phyloP scores from a whole-genome alignment of 1,140 invertebrate genomes.

The Thaumatotibia leucotreta region DNA sequence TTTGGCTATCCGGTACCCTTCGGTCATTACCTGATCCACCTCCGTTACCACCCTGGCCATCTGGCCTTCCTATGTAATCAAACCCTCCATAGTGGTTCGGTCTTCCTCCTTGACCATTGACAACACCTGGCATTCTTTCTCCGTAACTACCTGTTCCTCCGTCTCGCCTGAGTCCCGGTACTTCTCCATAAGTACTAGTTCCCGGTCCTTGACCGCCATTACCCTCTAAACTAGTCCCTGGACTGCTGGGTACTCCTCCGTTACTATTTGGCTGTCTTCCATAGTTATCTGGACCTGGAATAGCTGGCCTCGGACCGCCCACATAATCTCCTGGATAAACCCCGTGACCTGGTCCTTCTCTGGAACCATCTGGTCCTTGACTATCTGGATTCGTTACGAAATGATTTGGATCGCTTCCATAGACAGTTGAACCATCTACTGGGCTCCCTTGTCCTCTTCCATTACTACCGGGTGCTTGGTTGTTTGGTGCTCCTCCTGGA shows the following conservation, averaged over 20 bases:
- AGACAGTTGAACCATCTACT: not conserved
- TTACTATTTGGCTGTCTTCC: not conserved
- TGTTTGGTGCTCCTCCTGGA: not conserved
- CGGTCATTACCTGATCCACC: conserved; percentile 16
- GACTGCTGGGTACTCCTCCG: not conserved
- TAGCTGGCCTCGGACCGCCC: not conserved
- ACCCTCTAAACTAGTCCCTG: not conserved
- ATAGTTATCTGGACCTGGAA: too few species aligned
- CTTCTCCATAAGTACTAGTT: not conserved
- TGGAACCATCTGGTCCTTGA: too few species aligned
- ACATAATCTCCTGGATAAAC: not conserved
- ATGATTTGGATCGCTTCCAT: too few species aligned
- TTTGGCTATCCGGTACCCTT: conserved; percentile 16
- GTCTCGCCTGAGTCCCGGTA: not conserved
- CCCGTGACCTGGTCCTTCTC: not conserved
- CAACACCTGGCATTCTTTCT: too few species aligned
- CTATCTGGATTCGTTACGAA: too few species aligned
- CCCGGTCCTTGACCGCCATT: not conserved
- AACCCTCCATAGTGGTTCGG: not conserved
- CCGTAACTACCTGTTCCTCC: not conserved
- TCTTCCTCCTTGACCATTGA: not conserved
- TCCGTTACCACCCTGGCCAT: not conserved
- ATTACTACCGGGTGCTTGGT: conserved; percentile 8
- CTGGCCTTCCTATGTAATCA: not conserved
- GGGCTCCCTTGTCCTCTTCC: not conserved